Evolutionary conservation across 2,888 invertebrate genomes (phyloP).

Genomic region (Eristalis intricaria): DNA sequence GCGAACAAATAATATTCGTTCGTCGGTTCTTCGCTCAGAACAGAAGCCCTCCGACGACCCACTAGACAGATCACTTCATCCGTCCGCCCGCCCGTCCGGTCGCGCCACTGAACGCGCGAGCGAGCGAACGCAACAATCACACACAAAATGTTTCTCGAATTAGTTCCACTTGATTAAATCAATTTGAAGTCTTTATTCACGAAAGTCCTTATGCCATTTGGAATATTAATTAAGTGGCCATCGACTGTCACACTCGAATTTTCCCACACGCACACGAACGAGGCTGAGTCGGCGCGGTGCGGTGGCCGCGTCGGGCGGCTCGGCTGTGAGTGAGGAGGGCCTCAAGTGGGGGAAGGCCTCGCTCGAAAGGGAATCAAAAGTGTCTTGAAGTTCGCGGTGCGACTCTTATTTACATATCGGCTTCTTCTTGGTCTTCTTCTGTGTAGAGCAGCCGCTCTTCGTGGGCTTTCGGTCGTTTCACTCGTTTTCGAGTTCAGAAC

Average conservation of each 20-base stretch:
- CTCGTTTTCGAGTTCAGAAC: neutral
- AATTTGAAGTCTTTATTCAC: conserved; percentile 70
- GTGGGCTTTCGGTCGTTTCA: neutral
- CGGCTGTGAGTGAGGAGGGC: neutral
- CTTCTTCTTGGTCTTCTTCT: neutral
- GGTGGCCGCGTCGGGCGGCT: neutral
- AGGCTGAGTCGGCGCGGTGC: neutral
- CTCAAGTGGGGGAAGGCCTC: neutral
- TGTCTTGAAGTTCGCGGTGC: neutral
- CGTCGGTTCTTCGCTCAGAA: conserved; percentile 7
- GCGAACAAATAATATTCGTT: conserved; percentile 53
- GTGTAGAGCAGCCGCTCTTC: neutral
- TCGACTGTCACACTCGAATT: conserved; percentile 46
- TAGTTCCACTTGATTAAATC: conserved; percentile 70
- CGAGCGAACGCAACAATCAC: conserved; percentile 23
- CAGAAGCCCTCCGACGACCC: conserved; percentile 43
- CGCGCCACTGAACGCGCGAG: neutral
- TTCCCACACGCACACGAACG: conserved; percentile 18
- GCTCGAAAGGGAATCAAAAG: neutral
- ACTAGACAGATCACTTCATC: conserved; percentile 50
- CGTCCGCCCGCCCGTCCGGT: neutral
- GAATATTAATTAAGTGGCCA: conserved; percentile 71
- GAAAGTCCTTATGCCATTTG: conserved; percentile 69
- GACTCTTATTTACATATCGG: neutral
- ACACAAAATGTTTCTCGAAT: conserved; percentile 57